These are phyloP conservation scores for Oxytorus armatus DNA, from an alignment of 2,888 invertebrate species.

Conservation along the genomic window DNA sequence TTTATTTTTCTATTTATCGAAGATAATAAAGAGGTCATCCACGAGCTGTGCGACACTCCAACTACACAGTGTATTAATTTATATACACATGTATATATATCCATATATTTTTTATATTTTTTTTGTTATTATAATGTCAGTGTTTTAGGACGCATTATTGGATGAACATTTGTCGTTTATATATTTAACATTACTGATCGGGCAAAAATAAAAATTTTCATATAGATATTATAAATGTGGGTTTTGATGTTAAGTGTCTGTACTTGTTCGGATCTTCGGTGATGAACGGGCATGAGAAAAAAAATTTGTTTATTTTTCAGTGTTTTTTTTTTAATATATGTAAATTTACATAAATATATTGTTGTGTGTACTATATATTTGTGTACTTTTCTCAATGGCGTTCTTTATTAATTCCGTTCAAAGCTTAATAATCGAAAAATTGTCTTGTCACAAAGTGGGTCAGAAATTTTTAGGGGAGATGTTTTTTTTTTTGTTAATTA, in stretches of 20 bases:
- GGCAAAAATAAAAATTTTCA: conserved; percentile 7
- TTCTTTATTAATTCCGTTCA: too few relatives aligned
- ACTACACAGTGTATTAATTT: conserved; percentile 21
- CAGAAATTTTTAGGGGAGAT: too few relatives aligned
- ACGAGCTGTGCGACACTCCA: conserved; percentile 48
- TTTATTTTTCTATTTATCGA: conserved; percentile 22
- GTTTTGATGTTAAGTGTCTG: conserved; percentile 60
- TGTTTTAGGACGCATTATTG: conserved; percentile 58
- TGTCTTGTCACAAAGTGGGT: too few relatives aligned
- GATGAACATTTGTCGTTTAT: conserved; percentile 40
- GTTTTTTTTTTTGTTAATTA: too few relatives aligned
- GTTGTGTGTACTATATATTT: conserved; percentile 1
- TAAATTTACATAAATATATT: conserved; percentile 15
- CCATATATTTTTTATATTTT: conserved; percentile 10
- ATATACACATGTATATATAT: not conserved
- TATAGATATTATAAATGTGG: conserved; percentile 39
- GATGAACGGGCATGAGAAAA: conserved; percentile 56
- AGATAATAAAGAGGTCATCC: conserved; percentile 38
- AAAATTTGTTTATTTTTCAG: conserved; percentile 19
- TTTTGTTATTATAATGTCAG: conserved; percentile 4
- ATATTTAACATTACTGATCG: conserved; percentile 13
- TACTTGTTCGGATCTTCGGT: conserved; percentile 41
- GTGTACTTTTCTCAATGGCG: conserved; percentile 31
- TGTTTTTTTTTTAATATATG: conserved; percentile 22
- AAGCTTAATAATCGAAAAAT: too few relatives aligned